Percentiles rank a stretch among this genome's conserved stretches.
Evolutionary conservation across 2,888 invertebrate species (phyloP).

Genomic region (Tromatobia lineatoria): DNA sequence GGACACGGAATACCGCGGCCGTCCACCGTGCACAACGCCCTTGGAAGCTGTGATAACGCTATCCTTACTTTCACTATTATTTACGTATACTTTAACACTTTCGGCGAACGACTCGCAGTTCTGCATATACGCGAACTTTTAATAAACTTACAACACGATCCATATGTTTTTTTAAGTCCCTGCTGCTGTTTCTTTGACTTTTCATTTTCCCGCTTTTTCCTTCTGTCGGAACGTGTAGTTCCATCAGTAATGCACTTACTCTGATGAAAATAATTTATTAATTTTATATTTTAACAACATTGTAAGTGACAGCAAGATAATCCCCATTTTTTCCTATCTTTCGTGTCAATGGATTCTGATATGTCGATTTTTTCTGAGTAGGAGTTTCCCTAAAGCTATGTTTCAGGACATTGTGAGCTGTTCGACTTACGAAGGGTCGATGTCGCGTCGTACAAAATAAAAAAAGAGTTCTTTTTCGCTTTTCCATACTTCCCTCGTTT

Average conservation of each 20-base stretch:
- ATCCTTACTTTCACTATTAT: constrained; percentile 40
- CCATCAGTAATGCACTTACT: background rate
- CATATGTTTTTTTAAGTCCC: background rate
- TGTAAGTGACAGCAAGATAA: too few species aligned
- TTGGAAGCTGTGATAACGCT: constrained; percentile 42
- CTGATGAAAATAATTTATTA: background rate
- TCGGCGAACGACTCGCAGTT: constrained; percentile 2
- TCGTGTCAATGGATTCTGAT: too few species aligned
- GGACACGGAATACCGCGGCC: constrained; percentile 30
- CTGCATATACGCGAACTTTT: background rate
- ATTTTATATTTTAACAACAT: background rate
- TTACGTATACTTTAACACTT: constrained; percentile 12
- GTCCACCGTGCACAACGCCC: constrained; percentile 33
- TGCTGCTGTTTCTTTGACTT: background rate
- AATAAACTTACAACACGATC: constrained; percentile 11
- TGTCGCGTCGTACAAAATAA: background rate
- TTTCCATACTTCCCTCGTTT: background rate
- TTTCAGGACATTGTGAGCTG: too few species aligned
- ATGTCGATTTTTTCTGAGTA: too few species aligned
- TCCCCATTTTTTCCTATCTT: too few species aligned
- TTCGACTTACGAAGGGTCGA: too few species aligned
- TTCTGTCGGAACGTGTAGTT: background rate
- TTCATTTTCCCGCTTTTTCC: background rate
- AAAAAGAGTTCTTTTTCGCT: background rate
- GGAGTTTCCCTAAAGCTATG: too few species aligned